phyloP scores from a whole-genome alignment of 1,140 invertebrate species.

The Micrasema minimum region DNA sequence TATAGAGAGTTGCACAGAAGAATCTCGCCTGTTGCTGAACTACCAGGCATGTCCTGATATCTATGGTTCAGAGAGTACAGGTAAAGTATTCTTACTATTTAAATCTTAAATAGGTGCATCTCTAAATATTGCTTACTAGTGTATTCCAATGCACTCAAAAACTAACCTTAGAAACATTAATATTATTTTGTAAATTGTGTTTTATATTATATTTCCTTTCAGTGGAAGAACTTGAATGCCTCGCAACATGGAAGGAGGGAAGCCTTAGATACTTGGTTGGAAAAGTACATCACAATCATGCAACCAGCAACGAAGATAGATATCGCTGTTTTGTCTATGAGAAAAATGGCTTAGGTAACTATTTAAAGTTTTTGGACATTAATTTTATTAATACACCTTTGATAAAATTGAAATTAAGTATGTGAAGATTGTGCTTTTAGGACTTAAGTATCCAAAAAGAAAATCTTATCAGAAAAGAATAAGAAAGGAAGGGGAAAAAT shows the following conservation, averaged over 20 bases:
- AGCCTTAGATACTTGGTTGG: conserved; percentile 84
- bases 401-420: no score
- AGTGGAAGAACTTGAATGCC: conserved; percentile 85
- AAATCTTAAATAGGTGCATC: background rate
- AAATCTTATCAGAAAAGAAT: no score
- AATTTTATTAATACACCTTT: background rate
- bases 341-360: conserved; percentile 71
- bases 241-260: conserved; percentile 88
- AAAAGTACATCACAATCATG: conserved; percentile 81
- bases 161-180: no score
- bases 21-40: conserved; percentile 79
- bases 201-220: no score
- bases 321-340: conserved; percentile 94
- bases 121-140: no score
- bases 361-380: no score
- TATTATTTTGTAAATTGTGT: no score
- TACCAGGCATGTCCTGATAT: conserved; percentile 90
- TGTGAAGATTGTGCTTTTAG: no score
- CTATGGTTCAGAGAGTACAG: conserved; percentile 74
- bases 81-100: conserved; percentile 59
- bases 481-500: no score
- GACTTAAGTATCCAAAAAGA: no score
- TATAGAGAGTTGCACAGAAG: conserved; percentile 85
- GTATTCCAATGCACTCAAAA: no score
- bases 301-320: conserved; percentile 89